Evolutionary conservation across 1,140 invertebrate genomes (phyloP).

Genomic region (Macrostomum lignano): DNA sequence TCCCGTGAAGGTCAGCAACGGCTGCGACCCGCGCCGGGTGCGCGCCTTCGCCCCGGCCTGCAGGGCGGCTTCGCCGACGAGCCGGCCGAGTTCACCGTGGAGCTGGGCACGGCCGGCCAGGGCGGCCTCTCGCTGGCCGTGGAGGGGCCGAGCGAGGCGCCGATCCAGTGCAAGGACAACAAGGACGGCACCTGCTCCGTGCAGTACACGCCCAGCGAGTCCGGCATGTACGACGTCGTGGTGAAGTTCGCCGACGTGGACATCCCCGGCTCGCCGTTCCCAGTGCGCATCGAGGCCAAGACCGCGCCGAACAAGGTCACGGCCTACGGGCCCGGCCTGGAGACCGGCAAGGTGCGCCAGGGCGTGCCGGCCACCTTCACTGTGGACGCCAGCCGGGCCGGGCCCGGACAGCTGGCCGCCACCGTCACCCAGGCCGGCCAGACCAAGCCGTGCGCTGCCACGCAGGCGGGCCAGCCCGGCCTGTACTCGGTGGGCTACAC

Average conservation of each 20-base stretch:
- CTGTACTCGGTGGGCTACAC: slow-evolving; percentile 49
- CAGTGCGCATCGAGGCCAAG: slow-evolving; percentile 34
- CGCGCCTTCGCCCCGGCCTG: slow-evolving; percentile 12
- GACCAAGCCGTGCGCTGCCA: too few species aligned
- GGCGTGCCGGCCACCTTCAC: slow-evolving; percentile 45
- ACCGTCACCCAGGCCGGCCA: too few species aligned
- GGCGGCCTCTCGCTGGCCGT: slow-evolving; percentile 53
- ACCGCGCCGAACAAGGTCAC: slow-evolving; percentile 37
- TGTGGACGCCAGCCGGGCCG: slow-evolving; percentile 46
- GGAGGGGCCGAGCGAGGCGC: slow-evolving; percentile 44
- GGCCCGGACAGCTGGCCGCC: slow-evolving; percentile 43
- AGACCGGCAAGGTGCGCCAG: slow-evolving; percentile 37
- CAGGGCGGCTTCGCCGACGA: slow-evolving; percentile 19
- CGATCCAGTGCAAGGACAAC: slow-evolving; percentile 47
- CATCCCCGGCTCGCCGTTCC: slow-evolving; percentile 33
- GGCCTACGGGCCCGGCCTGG: slow-evolving; percentile 24
- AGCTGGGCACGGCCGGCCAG: slow-evolving; percentile 43
- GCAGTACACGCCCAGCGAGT: slow-evolving; percentile 43
- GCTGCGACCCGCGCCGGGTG: slow-evolving; percentile 7
- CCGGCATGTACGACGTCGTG: slow-evolving; percentile 45
- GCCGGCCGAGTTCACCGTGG: slow-evolving; percentile 37
- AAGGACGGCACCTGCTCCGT: slow-evolving; percentile 50
- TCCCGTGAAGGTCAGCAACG: slow-evolving; percentile 39
- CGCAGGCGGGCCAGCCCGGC: slow-evolving; percentile 33
- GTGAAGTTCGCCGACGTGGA: slow-evolving; percentile 48